phyloP scores from a whole-genome alignment of 2,888 invertebrate species.

The Halictus quadricinctus region DNA sequence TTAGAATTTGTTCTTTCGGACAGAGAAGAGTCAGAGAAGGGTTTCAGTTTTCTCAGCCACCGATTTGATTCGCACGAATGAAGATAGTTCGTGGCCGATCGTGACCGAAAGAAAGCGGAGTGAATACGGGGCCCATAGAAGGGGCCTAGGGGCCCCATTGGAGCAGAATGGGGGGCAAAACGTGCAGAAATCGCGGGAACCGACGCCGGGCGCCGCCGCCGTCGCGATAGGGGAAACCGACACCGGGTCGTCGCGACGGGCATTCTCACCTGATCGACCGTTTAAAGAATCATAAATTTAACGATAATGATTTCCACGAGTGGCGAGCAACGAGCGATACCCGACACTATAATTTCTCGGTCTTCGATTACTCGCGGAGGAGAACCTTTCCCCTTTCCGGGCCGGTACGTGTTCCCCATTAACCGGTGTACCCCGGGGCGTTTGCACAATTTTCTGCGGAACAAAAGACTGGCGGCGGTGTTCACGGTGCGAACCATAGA shows the following conservation, averaged over 20 bases:
- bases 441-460: constrained; percentile 38
- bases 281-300: constrained; percentile 59
- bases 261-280: constrained; percentile 55
- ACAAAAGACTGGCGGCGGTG: constrained; percentile 28
- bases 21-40: no score
- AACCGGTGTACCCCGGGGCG: constrained; percentile 53
- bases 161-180: constrained; percentile 15
- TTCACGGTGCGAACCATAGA: background rate
- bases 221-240: background rate
- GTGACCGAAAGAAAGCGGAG: constrained; percentile 42
- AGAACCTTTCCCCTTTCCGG: constrained; percentile 26
- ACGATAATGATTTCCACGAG: constrained; percentile 59
- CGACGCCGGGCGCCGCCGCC: background rate
- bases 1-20: background rate
- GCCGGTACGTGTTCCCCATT: constrained; percentile 45
- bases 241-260: constrained; percentile 8
- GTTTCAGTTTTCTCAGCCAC: background rate
- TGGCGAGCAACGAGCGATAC: constrained; percentile 53
- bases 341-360: constrained; percentile 59
- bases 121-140: background rate
- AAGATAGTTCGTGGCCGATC: constrained; percentile 71
- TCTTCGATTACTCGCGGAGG: constrained; percentile 55
- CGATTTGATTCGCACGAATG: constrained; percentile 60
- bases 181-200: constrained; percentile 22
- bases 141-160: background rate